phyloP scores from a whole-genome alignment of 2,797 vertebrate species.

The Acrossocheilus fasciatus region DNA sequence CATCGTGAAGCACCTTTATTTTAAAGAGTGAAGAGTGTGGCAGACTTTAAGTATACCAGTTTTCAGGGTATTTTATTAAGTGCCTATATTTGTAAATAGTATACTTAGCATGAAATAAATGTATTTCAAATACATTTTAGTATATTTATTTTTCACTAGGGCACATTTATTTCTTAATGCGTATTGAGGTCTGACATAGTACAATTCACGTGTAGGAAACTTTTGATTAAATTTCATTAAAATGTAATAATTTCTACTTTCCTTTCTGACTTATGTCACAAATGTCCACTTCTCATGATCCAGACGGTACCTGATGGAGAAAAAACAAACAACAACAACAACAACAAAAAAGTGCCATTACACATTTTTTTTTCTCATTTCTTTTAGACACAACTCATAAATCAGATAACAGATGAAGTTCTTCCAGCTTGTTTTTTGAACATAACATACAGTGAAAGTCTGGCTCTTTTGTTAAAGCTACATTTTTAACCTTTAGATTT shows the following conservation, averaged over 20 bases:
- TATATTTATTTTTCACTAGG: too few relatives aligned
- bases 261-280: background rate
- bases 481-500: constrained; percentile 37
- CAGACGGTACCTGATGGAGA: background rate
- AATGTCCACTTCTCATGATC: background rate
- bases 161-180: background rate
- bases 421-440: background rate
- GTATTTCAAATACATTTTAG: too few relatives aligned
- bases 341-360: background rate
- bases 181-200: too few relatives aligned
- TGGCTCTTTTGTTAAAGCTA: constrained; percentile 38
- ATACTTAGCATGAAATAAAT: too few relatives aligned
- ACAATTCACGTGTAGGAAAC: too few relatives aligned
- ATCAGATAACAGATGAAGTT: background rate
- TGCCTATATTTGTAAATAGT: too few relatives aligned
- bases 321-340: background rate
- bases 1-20: too few relatives aligned
- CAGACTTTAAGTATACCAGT: too few relatives aligned
- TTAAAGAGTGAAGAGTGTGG: too few relatives aligned
- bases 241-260: background rate
- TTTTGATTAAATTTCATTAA: background rate
- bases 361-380: background rate
- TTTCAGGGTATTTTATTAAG: too few relatives aligned
- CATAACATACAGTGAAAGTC: constrained; percentile 8
- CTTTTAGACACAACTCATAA: background rate